Conservation (phyloP, 2,888 invertebrate species). For the Platycheirus albimanus region DNA sequence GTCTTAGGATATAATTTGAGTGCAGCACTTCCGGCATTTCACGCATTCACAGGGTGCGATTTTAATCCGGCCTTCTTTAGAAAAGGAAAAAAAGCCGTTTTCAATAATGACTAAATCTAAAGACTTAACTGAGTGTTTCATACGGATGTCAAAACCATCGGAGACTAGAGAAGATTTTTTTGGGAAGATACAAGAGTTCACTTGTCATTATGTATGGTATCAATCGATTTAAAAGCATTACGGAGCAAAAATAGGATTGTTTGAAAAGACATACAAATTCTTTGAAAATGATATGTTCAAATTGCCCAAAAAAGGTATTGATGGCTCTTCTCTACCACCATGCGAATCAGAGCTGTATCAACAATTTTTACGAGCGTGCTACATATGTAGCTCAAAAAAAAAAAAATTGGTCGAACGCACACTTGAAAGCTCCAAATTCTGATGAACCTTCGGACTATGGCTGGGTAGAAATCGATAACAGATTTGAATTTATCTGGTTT, state of each 20-base stretch:
- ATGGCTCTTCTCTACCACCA: neutral
- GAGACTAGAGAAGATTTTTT: too few species aligned
- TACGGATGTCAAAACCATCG: too few species aligned
- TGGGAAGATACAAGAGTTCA: too few species aligned
- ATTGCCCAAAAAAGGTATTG: neutral
- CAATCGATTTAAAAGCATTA: too few species aligned
- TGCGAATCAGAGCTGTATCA: neutral
- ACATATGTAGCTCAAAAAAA: neutral
- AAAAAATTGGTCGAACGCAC: neutral
- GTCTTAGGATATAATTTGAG: too few species aligned
- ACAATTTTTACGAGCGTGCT: neutral
- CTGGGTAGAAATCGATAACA: neutral
- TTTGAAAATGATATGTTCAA: neutral
- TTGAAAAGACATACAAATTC: neutral
- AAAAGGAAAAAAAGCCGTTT: too few species aligned
- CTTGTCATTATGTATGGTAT: too few species aligned
- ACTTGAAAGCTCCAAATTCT: neutral
- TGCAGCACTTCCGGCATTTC: too few species aligned
- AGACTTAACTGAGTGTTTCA: too few species aligned
- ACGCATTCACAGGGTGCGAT: too few species aligned
- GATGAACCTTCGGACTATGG: neutral
- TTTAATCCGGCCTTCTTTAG: too few species aligned
- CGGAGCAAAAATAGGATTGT: neutral
- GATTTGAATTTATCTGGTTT: neutral
- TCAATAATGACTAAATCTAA: too few species aligned